Base-by-base conservation (phyloP, 2,113 vertebrate genomes). In the Microtus richardsoni region DNA sequence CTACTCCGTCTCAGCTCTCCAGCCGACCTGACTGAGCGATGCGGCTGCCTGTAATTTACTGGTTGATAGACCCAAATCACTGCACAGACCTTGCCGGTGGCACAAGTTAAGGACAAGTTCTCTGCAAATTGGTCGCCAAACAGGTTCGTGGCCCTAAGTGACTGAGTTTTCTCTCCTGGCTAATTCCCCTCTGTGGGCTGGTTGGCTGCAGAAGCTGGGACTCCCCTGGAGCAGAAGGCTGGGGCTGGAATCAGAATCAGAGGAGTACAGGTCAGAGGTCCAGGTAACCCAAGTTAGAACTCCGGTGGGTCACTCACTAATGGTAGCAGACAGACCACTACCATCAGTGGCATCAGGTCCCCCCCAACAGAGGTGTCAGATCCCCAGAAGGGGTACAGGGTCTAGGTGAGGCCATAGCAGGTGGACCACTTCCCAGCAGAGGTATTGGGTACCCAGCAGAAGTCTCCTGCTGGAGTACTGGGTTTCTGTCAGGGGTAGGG, bases 101-200 rank as follows among this genome's bases (percentile, higher is more conserved):
- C 97, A 33, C 78, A 26, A 62, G 91, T 58, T 91, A 84, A 95
- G 95, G 79, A 89, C 91, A 41, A 91, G 82, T 77, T 95, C 83
- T 83, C 93, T 79, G 94, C 88, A 97, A 93, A 97, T 92, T 95
- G 93, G 96, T 86, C 89, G 93, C 95, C 80, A 39, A 14, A 84
- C 64, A 39, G 30, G 89, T 73, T 47, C 3, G 1, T 44, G 68
- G 93, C 89, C 89, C 91, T n/a, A 52, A 89, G 93, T 93, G 83
- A 83, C 96, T 80, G 95, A 19, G 28, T 87, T 89, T 93, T 79
- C 86, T 95, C 73, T 84, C n/a, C 52, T 41, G 41, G 83, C n/a
- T 41, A 0, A 14, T 44, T 84, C 79, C 86, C 78, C 58, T 62
- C n/a, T 5, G 5, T 30, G 74, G 78, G 8, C 24, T 36, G 77